Conservation (phyloP, 2,888 invertebrate genomes). For the Apodemia duryi region DNA sequence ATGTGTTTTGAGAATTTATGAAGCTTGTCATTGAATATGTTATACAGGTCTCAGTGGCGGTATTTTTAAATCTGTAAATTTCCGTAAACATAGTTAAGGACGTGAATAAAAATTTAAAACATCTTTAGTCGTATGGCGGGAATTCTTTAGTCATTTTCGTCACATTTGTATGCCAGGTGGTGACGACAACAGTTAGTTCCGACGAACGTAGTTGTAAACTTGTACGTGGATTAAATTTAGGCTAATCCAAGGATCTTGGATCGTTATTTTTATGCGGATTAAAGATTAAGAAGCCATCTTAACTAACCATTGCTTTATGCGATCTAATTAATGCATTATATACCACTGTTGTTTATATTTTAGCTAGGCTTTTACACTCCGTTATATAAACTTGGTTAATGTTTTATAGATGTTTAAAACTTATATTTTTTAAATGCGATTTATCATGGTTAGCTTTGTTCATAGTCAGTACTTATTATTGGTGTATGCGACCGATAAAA, state of each 20-base stretch:
- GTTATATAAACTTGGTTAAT: neutral
- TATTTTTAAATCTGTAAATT: neutral
- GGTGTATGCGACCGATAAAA: too few relatives aligned
- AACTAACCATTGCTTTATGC: neutral
- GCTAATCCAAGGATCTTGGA: constrained; percentile 18
- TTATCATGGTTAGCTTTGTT: too few relatives aligned
- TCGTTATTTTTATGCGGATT: constrained; percentile 2
- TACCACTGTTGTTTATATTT: neutral
- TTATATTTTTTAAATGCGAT: too few relatives aligned
- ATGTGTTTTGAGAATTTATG: neutral
- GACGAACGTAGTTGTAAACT: constrained; percentile 53
- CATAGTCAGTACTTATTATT: too few relatives aligned
- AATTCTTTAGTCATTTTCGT: constrained; percentile 38
- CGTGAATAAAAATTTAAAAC: constrained; percentile 3
- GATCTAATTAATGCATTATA: neutral
- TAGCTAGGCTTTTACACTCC: neutral
- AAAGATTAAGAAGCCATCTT: constrained; percentile 8
- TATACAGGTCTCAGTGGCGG: neutral
- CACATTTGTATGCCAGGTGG: constrained; percentile 56
- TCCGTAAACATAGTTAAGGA: neutral
- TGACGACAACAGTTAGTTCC: constrained; percentile 56
- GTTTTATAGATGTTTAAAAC: neutral
- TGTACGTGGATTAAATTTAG: constrained; percentile 40
- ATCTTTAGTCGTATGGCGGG: neutral
- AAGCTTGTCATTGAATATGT: neutral